phyloP scores from a whole-genome alignment of 2,797 vertebrate species.

The Halcyon chelicuti region DNA sequence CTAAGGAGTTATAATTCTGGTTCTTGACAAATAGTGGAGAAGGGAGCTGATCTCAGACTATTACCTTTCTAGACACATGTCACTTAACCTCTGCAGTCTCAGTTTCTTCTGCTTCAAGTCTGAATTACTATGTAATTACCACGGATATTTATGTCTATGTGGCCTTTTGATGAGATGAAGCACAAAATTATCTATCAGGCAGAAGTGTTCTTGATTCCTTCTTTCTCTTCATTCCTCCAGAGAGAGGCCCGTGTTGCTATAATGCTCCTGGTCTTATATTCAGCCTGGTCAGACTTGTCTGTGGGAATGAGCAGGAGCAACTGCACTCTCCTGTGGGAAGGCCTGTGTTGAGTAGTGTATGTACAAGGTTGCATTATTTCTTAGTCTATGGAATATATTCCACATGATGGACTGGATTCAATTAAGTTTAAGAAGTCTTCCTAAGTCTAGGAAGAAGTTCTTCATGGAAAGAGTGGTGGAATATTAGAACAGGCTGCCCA shows the following conservation, averaged over 20 bases:
- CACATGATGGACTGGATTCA: not conserved
- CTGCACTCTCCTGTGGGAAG: not conserved
- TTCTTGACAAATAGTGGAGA: not conserved
- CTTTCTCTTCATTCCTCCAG: not conserved
- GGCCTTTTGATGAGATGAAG: slow-evolving; percentile 1
- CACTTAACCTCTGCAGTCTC: not conserved
- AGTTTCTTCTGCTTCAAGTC: not conserved
- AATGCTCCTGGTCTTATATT: not conserved
- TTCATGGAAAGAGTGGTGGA: too few species aligned
- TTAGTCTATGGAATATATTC: not conserved
- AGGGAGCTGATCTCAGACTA: not conserved
- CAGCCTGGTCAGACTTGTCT: not conserved
- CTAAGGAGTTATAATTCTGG: not conserved
- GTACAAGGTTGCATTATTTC: not conserved
- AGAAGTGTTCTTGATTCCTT: too few species aligned
- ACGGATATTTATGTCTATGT: not conserved
- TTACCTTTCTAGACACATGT: not conserved
- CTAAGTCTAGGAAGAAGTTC: too few species aligned
- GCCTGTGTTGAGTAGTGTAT: not conserved
- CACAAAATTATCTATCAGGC: not conserved
- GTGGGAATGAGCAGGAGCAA: not conserved
- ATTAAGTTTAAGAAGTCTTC: not conserved
- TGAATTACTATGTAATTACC: not conserved
- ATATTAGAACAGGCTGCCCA: too few species aligned
- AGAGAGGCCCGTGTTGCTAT: not conserved